phyloP scores from a whole-genome alignment of 1,140 invertebrate species.

The Pachypsylla venusta region DNA sequence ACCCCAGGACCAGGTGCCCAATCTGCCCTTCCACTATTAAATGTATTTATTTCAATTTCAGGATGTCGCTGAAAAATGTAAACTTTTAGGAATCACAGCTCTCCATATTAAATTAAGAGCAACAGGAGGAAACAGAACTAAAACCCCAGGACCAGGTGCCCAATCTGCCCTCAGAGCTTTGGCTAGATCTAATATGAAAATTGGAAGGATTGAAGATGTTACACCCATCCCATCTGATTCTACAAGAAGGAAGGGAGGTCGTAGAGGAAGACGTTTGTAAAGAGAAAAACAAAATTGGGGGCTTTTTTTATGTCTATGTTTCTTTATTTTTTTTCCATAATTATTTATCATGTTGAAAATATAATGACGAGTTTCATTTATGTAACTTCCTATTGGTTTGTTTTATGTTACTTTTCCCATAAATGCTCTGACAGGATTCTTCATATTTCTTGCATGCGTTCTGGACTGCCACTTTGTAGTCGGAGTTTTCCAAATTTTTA shows the following conservation, averaged over 20 bases:
- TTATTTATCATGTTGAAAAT: too few relatives aligned
- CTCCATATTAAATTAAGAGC: slow-evolving; percentile 96
- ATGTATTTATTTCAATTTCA: slow-evolving; percentile 35
- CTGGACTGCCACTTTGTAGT: too few relatives aligned
- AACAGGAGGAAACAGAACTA: slow-evolving; percentile 95
- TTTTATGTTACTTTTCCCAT: too few relatives aligned
- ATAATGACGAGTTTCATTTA: too few relatives aligned
- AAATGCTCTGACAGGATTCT: too few relatives aligned
- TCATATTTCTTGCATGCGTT: too few relatives aligned
- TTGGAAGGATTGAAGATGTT: slow-evolving; percentile 98
- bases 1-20: slow-evolving; percentile 97
- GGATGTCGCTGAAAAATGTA: slow-evolving; percentile 99
- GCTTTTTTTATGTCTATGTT: not conserved
- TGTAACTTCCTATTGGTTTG: too few relatives aligned
- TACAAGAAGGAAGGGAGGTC: slow-evolving; percentile 97
- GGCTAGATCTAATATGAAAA: slow-evolving; percentile 97
- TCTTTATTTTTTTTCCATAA: too few relatives aligned
- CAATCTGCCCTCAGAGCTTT: slow-evolving; percentile 95
- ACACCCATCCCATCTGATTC: slow-evolving; percentile 98
- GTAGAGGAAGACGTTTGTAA: slow-evolving; percentile 97
- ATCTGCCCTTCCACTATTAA: slow-evolving; percentile 86
- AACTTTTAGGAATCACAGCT: slow-evolving; percentile 89
- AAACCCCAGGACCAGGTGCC: slow-evolving; percentile 95
- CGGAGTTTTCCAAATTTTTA: too few relatives aligned
- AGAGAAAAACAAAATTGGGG: not conserved